Evolutionary conservation across 2,113 vertebrate genomes (phyloP).

Genomic region (Corvus hawaiiensis): DNA sequence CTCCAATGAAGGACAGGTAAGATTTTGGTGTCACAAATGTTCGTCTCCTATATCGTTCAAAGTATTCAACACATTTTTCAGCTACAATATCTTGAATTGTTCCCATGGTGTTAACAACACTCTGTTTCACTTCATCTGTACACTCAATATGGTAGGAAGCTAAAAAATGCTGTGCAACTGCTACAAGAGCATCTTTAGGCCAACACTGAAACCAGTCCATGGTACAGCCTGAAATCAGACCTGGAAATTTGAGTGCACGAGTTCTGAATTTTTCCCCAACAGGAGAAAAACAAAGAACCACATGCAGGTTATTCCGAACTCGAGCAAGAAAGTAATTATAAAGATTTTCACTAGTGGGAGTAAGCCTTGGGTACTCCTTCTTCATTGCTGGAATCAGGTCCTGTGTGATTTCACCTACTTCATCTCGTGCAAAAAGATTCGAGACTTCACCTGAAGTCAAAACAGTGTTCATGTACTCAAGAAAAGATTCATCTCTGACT

Average conservation of each 20-base stretch:
- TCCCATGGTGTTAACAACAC: slow-evolving; percentile 79
- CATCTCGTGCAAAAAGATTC: slow-evolving; percentile 81
- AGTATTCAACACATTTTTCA: slow-evolving; percentile 79
- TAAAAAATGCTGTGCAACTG: slow-evolving; percentile 82
- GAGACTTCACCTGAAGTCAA: slow-evolving; percentile 82
- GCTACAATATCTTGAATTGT: slow-evolving; percentile 83
- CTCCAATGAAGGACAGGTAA: slow-evolving; percentile 81
- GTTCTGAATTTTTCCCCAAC: slow-evolving; percentile 82
- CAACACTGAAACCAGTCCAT: slow-evolving; percentile 85
- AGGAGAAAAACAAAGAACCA: slow-evolving; percentile 86
- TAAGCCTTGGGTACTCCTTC: slow-evolving; percentile 70
- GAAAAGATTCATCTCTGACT: slow-evolving; percentile 83
- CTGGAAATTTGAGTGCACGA: slow-evolving; percentile 78
- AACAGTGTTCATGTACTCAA: slow-evolving; percentile 87
- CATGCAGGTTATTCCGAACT: slow-evolving; percentile 78
- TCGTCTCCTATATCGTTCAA: slow-evolving; percentile 78
- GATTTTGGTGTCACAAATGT: slow-evolving; percentile 85
- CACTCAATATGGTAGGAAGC: slow-evolving; percentile 75
- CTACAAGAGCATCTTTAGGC: slow-evolving; percentile 83
- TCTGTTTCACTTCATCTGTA: slow-evolving; percentile 76
- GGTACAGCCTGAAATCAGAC: slow-evolving; percentile 83
- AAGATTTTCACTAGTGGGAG: slow-evolving; percentile 78
- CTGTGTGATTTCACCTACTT: slow-evolving; percentile 81
- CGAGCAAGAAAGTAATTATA: slow-evolving; percentile 81
- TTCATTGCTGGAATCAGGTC: slow-evolving; percentile 80